These are phyloP conservation scores for Andrena marginata DNA, from an alignment of 2,888 invertebrate genomes.

Conservation along the genomic window DNA sequence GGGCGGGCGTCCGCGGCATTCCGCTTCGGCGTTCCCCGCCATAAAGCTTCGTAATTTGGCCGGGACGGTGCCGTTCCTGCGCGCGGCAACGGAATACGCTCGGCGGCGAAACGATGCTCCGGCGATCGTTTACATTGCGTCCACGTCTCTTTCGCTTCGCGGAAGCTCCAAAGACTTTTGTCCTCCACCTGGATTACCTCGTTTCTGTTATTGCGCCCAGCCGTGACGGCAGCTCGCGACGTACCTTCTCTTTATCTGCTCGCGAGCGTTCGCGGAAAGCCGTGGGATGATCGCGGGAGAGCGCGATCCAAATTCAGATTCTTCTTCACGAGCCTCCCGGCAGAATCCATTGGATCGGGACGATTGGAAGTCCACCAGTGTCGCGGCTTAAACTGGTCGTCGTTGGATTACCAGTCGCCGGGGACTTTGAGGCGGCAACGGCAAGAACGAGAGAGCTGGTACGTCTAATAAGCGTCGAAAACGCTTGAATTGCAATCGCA, in stretches of 20 bases:
- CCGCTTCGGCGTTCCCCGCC: conserved; percentile 16
- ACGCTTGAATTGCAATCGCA: conserved; percentile 9
- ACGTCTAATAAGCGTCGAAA: conserved; percentile 21
- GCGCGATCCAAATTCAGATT: not conserved
- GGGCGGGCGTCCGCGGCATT: conserved; percentile 9
- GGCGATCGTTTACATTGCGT: conserved; percentile 67
- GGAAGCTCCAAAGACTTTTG: conserved; percentile 48
- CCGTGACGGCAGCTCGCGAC: not conserved
- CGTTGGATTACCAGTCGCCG: conserved; percentile 23
- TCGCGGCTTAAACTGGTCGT: not conserved
- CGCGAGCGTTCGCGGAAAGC: not conserved
- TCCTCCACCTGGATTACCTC: conserved; percentile 50
- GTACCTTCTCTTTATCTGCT: not conserved
- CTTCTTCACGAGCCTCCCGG: not conserved
- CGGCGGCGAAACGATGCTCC: conserved; percentile 20
- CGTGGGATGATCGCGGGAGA: too few relatives aligned
- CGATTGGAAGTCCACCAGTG: not conserved
- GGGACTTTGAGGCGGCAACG: conserved; percentile 3
- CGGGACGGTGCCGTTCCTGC: conserved; percentile 18
- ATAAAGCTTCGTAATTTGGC: conserved; percentile 48
- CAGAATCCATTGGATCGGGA: not conserved
- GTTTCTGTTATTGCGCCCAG: conserved; percentile 53
- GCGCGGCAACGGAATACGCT: conserved; percentile 34
- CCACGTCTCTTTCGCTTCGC: conserved; percentile 59
- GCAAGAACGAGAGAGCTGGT: not conserved